These are phyloP conservation scores for Rhinatrema bivittatum DNA, from an alignment of 2,797 vertebrate species.

Conservation along the genomic window DNA sequence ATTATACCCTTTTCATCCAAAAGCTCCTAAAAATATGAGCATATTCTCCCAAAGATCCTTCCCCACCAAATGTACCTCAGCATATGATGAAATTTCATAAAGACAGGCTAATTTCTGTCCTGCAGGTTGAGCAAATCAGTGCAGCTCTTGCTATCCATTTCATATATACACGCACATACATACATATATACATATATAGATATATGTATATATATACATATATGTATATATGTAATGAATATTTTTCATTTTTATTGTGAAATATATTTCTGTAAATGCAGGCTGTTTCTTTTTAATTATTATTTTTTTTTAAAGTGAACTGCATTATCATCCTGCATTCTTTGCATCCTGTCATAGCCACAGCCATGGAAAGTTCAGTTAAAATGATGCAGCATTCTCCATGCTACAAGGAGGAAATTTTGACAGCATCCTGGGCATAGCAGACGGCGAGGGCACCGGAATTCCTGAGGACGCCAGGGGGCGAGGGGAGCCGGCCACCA, in stretches of 20 bases:
- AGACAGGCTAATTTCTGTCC: too few species aligned
- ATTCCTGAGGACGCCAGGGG: slow-evolving; percentile 67
- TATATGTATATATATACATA: slow-evolving; percentile 29
- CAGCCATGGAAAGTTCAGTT: slow-evolving; percentile 1
- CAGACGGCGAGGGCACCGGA: slow-evolving; percentile 57
- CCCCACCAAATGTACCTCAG: too few species aligned
- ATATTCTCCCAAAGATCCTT: too few species aligned
- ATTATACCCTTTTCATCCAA: too few species aligned
- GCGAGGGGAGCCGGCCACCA: slow-evolving; percentile 72
- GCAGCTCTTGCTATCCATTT: too few species aligned
- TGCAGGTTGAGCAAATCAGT: too few species aligned
- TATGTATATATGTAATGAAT: too few species aligned
- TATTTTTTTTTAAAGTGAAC: slow-evolving; percentile 32
- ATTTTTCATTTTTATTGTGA: too few species aligned
- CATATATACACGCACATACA: neutral
- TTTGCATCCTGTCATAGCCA: neutral
- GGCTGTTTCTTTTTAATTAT: slow-evolving; percentile 41
- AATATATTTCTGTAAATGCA: slow-evolving; percentile 37
- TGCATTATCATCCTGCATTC: neutral
- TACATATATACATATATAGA: neutral
- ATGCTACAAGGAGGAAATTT: slow-evolving; percentile 80
- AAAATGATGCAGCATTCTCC: too few species aligned
- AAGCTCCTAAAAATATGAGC: too few species aligned
- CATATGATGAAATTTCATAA: too few species aligned
- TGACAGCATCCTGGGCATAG: slow-evolving; percentile 69